A percentile compares a stretch with the other conserved stretches of the same genome.
Conservation (phyloP, 2,113 vertebrate genomes). For the Albula glossodonta region DNA sequence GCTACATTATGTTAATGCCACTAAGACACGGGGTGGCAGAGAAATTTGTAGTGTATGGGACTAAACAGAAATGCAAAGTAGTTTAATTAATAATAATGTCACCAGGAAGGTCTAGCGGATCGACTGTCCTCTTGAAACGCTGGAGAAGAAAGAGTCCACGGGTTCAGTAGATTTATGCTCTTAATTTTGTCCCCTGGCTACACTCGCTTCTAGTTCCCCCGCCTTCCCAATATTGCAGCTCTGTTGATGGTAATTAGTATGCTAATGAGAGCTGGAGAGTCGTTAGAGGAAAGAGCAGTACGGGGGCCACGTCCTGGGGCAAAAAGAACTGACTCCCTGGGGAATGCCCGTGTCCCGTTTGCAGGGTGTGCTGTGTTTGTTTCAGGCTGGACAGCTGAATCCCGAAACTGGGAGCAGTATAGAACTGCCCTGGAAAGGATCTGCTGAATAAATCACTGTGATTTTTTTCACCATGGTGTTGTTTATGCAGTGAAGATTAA, state of each 20-base stretch:
- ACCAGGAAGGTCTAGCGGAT: constrained; percentile 61
- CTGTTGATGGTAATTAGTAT: constrained; percentile 85
- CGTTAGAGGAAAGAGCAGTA: constrained; percentile 74
- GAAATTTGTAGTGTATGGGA: not conserved
- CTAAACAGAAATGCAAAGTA: not conserved
- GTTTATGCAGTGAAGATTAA: too few species aligned
- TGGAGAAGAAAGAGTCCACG: constrained; percentile 73
- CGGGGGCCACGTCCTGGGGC: constrained; percentile 77
- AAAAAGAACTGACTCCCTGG: constrained; percentile 70
- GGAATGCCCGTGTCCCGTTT: constrained; percentile 75
- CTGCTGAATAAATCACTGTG: too few species aligned
- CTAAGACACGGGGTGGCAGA: not conserved
- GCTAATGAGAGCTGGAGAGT: constrained; percentile 84
- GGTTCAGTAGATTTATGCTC: constrained; percentile 77
- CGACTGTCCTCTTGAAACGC: constrained; percentile 58
- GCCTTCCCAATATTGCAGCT: constrained; percentile 75
- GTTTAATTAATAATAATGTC: constrained; percentile 63
- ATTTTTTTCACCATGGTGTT: too few species aligned
- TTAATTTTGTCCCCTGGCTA: constrained; percentile 86
- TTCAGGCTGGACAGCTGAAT: constrained; percentile 63
- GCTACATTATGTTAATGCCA: not conserved
- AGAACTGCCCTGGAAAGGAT: too few species aligned
- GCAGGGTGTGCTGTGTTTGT: constrained; percentile 84
- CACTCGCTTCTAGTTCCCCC: constrained; percentile 77
- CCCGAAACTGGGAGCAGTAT: too few species aligned